These are phyloP conservation scores for Oenanthe melanoleuca DNA, from an alignment of 2,113 vertebrate species.

Conservation along the genomic window DNA sequence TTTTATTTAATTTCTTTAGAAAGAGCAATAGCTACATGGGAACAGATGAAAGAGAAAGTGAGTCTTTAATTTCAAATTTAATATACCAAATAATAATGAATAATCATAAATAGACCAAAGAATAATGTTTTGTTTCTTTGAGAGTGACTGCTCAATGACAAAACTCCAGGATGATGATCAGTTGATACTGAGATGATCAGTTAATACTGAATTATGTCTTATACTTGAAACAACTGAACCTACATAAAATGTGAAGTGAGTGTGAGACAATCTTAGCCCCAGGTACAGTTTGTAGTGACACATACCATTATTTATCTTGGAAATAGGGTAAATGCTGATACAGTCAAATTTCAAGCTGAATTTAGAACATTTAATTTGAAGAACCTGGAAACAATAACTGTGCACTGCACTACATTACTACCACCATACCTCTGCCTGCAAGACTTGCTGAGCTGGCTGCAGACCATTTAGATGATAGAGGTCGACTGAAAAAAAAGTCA, in stretches of 20 bases:
- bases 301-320: neutral
- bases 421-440: conserved; percentile 85
- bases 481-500: conserved; percentile 78
- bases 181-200: neutral
- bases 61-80: neutral
- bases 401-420: neutral
- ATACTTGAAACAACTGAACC: neutral
- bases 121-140: neutral
- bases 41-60: neutral
- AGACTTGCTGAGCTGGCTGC: conserved; percentile 76
- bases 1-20: neutral
- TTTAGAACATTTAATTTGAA: neutral
- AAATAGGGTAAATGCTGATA: neutral
- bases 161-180: neutral
- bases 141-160: neutral
- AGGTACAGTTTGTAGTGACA: neutral
- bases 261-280: neutral
- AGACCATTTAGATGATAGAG: conserved; percentile 92
- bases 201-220: neutral
- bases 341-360: neutral
- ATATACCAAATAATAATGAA: neutral
- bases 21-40: neutral
- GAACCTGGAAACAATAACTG: neutral
- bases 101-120: neutral
- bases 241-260: neutral